Conservation (phyloP, 2,888 invertebrate genomes). For the Strigamia crassipes region DNA sequence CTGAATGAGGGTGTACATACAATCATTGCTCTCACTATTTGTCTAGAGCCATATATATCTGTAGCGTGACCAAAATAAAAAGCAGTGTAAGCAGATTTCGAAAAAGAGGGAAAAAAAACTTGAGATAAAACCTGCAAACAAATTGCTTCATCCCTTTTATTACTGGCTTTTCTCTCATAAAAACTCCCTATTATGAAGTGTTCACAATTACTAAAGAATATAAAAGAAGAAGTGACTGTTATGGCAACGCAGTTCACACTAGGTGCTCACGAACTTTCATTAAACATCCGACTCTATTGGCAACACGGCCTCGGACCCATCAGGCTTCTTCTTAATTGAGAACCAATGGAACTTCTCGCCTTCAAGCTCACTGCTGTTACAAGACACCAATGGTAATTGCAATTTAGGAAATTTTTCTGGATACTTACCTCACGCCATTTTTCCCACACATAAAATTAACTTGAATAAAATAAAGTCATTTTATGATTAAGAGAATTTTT, state of each 20-base stretch:
- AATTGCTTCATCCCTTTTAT: conserved; percentile 37
- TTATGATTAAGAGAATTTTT: not conserved
- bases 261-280: conserved; percentile 25
- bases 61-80: conserved; percentile 3
- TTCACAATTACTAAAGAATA: conserved; percentile 32
- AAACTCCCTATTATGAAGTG: conserved; percentile 23
- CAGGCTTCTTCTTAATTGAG: conserved; percentile 29
- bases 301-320: not conserved
- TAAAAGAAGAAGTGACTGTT: conserved; percentile 15
- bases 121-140: not conserved
- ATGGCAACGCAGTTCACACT: conserved; percentile 21
- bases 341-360: conserved; percentile 23
- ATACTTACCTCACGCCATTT: not conserved
- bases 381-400: conserved; percentile 34
- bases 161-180: conserved; percentile 13
- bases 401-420: not conserved
- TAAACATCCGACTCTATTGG: conserved; percentile 8
- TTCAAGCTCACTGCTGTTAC: conserved; percentile 26
- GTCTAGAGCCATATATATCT: not conserved
- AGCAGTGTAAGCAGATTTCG: not conserved
- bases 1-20: conserved; percentile 13
- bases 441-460: no score
- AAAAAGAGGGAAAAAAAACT: not conserved
- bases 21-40: not conserved
- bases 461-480: not conserved